Conservation (phyloP, 2,797 vertebrate species). For the Brotula barbata region DNA sequence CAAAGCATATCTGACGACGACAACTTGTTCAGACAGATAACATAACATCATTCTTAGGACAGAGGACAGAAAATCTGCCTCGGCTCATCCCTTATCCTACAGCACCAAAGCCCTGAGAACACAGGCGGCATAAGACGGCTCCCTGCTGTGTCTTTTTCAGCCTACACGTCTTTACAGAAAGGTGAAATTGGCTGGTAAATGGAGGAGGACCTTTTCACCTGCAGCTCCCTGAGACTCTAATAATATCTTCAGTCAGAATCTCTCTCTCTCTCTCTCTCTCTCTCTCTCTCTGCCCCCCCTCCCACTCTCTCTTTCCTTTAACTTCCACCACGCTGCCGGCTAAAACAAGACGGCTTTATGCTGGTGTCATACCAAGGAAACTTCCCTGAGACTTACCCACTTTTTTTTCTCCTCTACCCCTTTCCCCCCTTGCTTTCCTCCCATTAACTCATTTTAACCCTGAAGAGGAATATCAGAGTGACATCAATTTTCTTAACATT, state of each 20-base stretch:
- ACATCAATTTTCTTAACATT: neutral
- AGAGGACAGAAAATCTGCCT: constrained; percentile 35
- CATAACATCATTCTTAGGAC: constrained; percentile 3
- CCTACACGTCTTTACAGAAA: constrained; percentile 38
- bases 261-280: constrained; percentile 48
- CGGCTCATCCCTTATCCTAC: constrained; percentile 3
- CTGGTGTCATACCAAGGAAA: constrained; percentile 73
- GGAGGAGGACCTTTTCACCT: constrained; percentile 89
- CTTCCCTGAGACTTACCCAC: constrained; percentile 58
- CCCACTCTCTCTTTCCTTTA: constrained; percentile 60
- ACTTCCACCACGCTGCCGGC: constrained; percentile 69
- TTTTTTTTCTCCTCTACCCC: constrained; percentile 28
- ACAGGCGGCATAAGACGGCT: neutral
- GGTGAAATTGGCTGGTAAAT: constrained; percentile 51
- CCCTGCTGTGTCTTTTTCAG: constrained; percentile 20
- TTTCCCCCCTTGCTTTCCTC: constrained; percentile 24
- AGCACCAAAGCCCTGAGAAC: neutral
- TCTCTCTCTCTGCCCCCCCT: constrained; percentile 24
- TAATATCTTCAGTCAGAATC: constrained; percentile 74
- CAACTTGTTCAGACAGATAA: constrained; percentile 32
- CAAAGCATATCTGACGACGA: constrained; percentile 14
- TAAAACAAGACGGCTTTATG: constrained; percentile 83
- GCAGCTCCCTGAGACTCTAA: constrained; percentile 93
- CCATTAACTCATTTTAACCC: constrained; percentile 32
- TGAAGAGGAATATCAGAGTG: constrained; percentile 17